Base-by-base conservation (phyloP, 1,140 invertebrate species). In the Phocides pigmalion region DNA sequence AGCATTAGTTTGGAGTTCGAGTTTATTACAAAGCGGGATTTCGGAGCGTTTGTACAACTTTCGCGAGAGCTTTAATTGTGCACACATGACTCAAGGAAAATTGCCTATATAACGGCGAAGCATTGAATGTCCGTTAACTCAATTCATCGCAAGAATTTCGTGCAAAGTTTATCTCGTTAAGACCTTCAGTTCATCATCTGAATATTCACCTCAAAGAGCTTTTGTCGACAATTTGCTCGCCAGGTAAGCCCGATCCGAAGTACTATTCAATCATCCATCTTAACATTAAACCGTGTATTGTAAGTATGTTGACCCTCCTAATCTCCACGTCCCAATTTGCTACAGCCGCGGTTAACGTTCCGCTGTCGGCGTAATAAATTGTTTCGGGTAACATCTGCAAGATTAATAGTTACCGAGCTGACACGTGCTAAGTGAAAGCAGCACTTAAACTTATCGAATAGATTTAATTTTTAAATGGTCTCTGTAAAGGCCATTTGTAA, bases 381-480 rank as follows among this genome's bases (percentile, higher is more conserved):
- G 87, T 87, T 87, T 84, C 66, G 79, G 82, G 83, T 74, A 86
- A 82, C 80, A 85, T 82, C 75, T 69, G 62, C 64, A 84, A 87
- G 87, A 90, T 90, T 85, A 86, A 90, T 90, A 79, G 84, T 79
- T 66, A 59, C 58, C 54, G 62, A 61, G 71, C 70, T 72, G 77
- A 81, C 80, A 73, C 68, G 81, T 81, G 74, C 64, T 84, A 79
- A 88, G 79, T 82, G 75, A 82, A 81, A 81, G 68, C 64, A 71
- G 72, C 68, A 74, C 70, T 79, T 75, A 73, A 75, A 70, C 67
- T 73, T 62, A 58, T 72, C 63, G 54, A 70, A 68, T 78, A 70
- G 74, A 84, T 76, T 81, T 71, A 72, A 69, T 53, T 73, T 64
- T 74, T 69, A 44, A 49, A 56, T 32, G 63, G 64, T 70, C 62